These are phyloP conservation scores for Sebastes aleutianus DNA, from an alignment of 2,797 vertebrate species.

Conservation along the genomic window DNA sequence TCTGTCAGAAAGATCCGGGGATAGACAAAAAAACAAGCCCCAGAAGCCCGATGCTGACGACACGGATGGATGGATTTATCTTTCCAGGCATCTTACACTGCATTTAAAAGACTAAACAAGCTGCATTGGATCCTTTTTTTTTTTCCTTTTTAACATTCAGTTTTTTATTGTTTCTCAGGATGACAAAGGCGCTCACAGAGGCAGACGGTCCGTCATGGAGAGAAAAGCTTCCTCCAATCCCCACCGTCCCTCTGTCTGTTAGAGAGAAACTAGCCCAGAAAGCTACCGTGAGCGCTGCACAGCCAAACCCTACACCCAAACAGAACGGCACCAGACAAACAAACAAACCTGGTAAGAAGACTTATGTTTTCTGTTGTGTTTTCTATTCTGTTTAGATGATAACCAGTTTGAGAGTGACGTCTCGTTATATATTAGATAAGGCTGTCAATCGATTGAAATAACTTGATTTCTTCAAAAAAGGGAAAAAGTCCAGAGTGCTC, in stretches of 20 bases:
- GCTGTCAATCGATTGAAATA: no score
- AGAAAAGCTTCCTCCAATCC: conserved; percentile 90
- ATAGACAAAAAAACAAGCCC: not conserved
- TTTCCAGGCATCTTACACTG: not conserved
- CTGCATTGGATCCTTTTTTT: not conserved
- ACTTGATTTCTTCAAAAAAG: no score
- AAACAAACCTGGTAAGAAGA: conserved; percentile 51
- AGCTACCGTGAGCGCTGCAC: not conserved
- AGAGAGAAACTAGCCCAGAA: conserved; percentile 78
- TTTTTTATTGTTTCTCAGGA: conserved; percentile 76
- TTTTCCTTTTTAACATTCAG: not conserved
- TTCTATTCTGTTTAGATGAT: not conserved
- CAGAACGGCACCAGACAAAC: conserved; percentile 62
- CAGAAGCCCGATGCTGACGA: not conserved
- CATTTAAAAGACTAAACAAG: not conserved
- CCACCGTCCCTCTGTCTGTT: conserved; percentile 85
- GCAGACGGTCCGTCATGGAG: conserved; percentile 89
- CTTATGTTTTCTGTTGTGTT: not conserved
- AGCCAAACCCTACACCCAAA: conserved; percentile 14
- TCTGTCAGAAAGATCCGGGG: not conserved
- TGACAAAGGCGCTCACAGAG: conserved; percentile 90
- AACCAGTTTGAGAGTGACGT: no score
- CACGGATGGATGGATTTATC: not conserved
- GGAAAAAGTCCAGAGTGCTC: no score
- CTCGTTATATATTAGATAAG: no score